phyloP scores from a whole-genome alignment of 2,888 invertebrate genomes.

The Drosophila limbata region DNA sequence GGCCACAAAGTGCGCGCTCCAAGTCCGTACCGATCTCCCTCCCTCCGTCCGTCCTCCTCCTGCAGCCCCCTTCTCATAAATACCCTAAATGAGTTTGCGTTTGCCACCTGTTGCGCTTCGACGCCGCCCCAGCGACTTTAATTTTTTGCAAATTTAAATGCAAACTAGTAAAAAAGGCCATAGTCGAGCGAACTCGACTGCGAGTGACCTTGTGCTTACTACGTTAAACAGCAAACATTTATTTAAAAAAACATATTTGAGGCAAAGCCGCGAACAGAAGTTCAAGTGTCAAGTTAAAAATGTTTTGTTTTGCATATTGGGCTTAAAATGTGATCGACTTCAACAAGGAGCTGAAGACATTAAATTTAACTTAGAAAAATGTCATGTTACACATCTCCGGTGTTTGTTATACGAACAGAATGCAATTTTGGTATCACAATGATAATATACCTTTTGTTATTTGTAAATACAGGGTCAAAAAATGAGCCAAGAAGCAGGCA shows the following conservation, averaged over 20 bases:
- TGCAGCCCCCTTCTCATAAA: constrained; percentile 26
- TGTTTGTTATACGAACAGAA: too few relatives aligned
- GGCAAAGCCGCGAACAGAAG: too few relatives aligned
- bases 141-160: constrained; percentile 80
- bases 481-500: constrained; percentile 24
- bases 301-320: too few relatives aligned
- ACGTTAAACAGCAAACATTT: too few relatives aligned
- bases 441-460: neutral
- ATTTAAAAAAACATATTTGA: too few relatives aligned
- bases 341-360: too few relatives aligned
- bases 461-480: constrained; percentile 10
- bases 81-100: constrained; percentile 67
- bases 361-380: too few relatives aligned
- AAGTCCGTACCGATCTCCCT: neutral
- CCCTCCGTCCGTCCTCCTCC: neutral
- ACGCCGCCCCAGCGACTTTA: constrained; percentile 53
- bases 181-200: neutral
- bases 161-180: neutral
- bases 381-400: too few relatives aligned
- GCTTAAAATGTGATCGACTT: too few relatives aligned
- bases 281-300: too few relatives aligned
- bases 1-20: constrained; percentile 54
- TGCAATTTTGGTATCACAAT: neutral
- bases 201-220: neutral
- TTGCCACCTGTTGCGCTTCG: constrained; percentile 66